phyloP scores from a whole-genome alignment of 2,113 vertebrate species.

The Peromyscus californicus region DNA sequence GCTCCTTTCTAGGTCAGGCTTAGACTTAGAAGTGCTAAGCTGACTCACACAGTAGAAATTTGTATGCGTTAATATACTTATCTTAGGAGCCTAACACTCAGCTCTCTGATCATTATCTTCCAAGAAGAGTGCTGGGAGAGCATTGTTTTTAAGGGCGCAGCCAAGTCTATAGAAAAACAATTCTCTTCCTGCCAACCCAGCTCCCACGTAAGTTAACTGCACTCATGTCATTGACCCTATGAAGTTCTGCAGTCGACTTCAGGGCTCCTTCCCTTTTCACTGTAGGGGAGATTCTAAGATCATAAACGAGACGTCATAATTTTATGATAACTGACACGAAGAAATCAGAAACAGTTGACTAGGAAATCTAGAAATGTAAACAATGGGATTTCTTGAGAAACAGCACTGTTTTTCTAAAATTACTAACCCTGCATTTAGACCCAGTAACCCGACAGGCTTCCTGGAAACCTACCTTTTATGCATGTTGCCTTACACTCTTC shows the following conservation, averaged over 20 bases:
- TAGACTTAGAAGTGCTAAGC: not conserved
- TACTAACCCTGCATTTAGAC: not conserved
- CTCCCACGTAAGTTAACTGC: not conserved
- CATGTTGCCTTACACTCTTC: slow-evolving; percentile 91
- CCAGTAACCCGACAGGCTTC: not conserved
- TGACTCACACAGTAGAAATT: not conserved
- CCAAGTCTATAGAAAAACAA: not conserved
- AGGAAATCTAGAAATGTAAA: not conserved
- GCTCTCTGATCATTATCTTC: not conserved
- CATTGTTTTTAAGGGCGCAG: not conserved
- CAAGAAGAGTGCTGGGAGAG: too few relatives aligned
- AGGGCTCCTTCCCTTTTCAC: not conserved
- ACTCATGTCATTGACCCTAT: not conserved
- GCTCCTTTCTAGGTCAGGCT: not conserved
- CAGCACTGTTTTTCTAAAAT: not conserved
- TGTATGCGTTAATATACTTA: not conserved
- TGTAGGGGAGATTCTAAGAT: not conserved
- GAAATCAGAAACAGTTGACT: not conserved
- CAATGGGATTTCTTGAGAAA: not conserved
- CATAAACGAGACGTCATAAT: not conserved
- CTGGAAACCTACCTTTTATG: slow-evolving; percentile 80
- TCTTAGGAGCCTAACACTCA: not conserved
- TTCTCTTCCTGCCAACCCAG: not conserved
- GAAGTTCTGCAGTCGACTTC: not conserved
- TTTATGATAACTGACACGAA: not conserved